Percentiles rank a stretch among this genome's conserved stretches.
Conservation (phyloP, 2,888 invertebrate genomes). For the Nephrocerus scutellatus region DNA sequence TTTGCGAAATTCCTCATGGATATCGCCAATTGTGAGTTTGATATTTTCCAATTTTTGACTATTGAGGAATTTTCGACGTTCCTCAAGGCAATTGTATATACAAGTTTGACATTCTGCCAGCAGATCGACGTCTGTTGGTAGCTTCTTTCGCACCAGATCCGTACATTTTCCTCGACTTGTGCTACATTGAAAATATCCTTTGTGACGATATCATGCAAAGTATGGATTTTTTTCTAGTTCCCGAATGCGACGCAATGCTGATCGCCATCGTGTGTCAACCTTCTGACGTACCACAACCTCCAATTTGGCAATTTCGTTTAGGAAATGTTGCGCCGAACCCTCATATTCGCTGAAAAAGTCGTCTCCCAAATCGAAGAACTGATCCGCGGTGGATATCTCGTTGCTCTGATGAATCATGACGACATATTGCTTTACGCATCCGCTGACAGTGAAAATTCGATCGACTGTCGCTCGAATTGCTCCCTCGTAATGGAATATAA, state of each 20-base stretch:
- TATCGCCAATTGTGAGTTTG: conserved; percentile 8
- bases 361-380: too few relatives aligned
- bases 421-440: conserved; percentile 22
- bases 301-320: too few relatives aligned
- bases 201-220: conserved; percentile 14
- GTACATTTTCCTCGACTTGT: conserved; percentile 2
- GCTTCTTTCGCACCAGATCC: conserved; percentile 8
- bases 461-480: background rate
- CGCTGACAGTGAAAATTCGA: conserved; percentile 7
- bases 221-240: conserved; percentile 13
- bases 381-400: too few relatives aligned
- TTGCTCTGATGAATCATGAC: conserved; percentile 13
- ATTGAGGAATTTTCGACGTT: conserved; percentile 12
- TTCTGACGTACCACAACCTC: too few relatives aligned
- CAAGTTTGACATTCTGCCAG: conserved; percentile 10
- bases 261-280: conserved; percentile 17
- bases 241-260: conserved; percentile 20
- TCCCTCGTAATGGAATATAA: conserved; percentile 19
- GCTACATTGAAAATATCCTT: conserved; percentile 12
- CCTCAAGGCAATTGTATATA: conserved; percentile 16
- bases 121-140: conserved; percentile 5
- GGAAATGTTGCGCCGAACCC: too few relatives aligned
- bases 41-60: conserved; percentile 9
- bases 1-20: conserved; percentile 19
- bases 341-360: too few relatives aligned